Base-by-base conservation (phyloP, 1,140 invertebrate species). In the Ectropis grisescens region DNA sequence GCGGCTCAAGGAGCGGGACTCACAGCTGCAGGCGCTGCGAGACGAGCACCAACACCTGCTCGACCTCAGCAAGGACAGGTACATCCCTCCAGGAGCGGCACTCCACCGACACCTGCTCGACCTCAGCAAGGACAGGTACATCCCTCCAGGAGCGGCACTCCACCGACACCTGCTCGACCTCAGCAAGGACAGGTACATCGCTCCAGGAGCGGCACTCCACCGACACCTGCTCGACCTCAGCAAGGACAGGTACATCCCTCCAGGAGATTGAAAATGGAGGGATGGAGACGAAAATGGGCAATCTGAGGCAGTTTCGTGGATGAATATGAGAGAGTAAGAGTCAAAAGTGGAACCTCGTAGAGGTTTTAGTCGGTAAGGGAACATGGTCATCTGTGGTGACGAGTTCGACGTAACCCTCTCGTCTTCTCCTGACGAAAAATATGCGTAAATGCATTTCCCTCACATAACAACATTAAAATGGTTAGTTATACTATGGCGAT, bases 41-140 rank as follows among this genome's bases (percentile, higher is more conserved):
- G 89, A 86, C 42, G 88, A 91, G 44, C 87, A 91, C 43, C 87
- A 86, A 49, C 89, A 90, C 69, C 80, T 91, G 34, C 59, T 86
- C 29, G 83, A 88, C 44, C 69, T 92, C 4, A 90, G 86, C 50
- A 91, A 87, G 65, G 89, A 92, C 56, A 88, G 84, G 85, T 86
- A 51, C n/a, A n/a, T n/a, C n/a, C n/a, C 49, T 92, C 0, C 91
- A 91, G 58, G 85, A 88, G 38, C 88, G 87, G 44, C 89, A 91
- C 48, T 79, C 85, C 87, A 91, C 43, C 87, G 86, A 49, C 89
- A 90, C 69, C 80, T 91, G 34, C 59, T 86, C 29, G 83, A 88
- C 44, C 69, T 92, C 4, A 90, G 86, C 50, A 91, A 87, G 65
- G 89, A 92, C 56, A 88, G 84, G 85, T 86, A 51, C n/a, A n/a